These are phyloP conservation scores for Solen grandis DNA, from an alignment of 1,140 invertebrate species.

Conservation along the genomic window DNA sequence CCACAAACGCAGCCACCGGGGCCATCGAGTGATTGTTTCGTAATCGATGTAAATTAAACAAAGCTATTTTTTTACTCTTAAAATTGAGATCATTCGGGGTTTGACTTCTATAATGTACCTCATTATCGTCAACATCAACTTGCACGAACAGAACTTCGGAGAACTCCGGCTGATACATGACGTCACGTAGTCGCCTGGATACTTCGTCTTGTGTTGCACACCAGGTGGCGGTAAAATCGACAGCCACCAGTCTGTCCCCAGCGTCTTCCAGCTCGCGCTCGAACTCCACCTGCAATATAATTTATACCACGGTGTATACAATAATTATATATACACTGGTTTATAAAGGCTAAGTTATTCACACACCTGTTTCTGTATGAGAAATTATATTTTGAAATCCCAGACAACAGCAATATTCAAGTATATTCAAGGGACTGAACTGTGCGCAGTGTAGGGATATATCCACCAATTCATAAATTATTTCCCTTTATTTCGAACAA, in stretches of 20 bases:
- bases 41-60: background rate
- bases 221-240: conserved; percentile 49
- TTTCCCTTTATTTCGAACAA: too few species aligned
- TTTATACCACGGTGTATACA: too few species aligned
- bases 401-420: too few species aligned
- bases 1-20: background rate
- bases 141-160: conserved; percentile 41
- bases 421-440: too few species aligned
- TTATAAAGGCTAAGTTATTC: too few species aligned
- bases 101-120: background rate
- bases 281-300: conserved; percentile 32
- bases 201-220: conserved; percentile 31
- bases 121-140: conserved; percentile 50
- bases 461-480: too few species aligned
- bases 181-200: conserved; percentile 6
- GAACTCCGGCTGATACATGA: conserved; percentile 36
- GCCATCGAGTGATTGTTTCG: background rate
- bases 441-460: too few species aligned
- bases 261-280: conserved; percentile 35
- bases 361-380: too few species aligned
- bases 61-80: background rate
- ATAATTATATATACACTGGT: too few species aligned
- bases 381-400: too few species aligned
- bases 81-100: background rate
- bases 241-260: conserved; percentile 43